A percentile compares a stretch with the other conserved stretches of the same genome.
These are phyloP conservation scores for Gisinianus flammeolus DNA, from an alignment of 2,888 invertebrate genomes.

Conservation along the genomic window DNA sequence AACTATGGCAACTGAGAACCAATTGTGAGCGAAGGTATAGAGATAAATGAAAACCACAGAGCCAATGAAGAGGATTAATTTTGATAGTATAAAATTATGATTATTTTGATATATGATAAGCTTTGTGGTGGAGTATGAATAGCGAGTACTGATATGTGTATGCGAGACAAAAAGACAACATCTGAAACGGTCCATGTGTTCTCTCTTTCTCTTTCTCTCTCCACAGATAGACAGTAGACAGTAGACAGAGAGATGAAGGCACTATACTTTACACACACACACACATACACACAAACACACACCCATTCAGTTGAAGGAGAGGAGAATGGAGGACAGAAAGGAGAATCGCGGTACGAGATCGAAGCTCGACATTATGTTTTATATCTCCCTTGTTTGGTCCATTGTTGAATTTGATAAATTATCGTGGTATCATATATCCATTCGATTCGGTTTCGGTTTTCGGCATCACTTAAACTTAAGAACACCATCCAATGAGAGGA, in stretches of 20 bases:
- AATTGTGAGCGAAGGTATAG: not conserved
- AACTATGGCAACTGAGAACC: not conserved
- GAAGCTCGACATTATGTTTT: conserved; percentile 34
- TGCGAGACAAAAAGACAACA: conserved; percentile 15
- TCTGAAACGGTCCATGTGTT: conserved; percentile 34
- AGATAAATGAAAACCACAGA: not conserved
- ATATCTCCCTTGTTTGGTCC: conserved; percentile 36
- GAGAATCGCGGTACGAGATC: conserved; percentile 28
- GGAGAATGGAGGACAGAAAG: conserved; percentile 12
- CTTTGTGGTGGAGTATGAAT: conserved; percentile 12
- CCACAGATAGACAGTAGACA: too few relatives aligned
- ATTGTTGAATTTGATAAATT: conserved; percentile 44
- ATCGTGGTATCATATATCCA: conserved; percentile 42
- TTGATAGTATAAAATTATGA: conserved; percentile 26
- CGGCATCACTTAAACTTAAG: conserved; percentile 41
- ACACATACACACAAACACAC: too few relatives aligned
- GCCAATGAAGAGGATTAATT: not conserved
- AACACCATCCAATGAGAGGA: conserved; percentile 29
- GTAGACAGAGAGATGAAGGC: conserved; percentile 16
- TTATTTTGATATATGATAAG: conserved; percentile 29
- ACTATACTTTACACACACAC: conserved; percentile 26
- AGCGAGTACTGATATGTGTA: not conserved
- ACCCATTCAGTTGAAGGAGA: not conserved
- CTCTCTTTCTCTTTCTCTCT: too few relatives aligned
- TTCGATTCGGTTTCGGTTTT: conserved; percentile 41